Evolutionary conservation across 2,113 vertebrate species (phyloP), one percentile per base, ranked within the genome.

Genomic region (Prunella fulvescens): DNA sequence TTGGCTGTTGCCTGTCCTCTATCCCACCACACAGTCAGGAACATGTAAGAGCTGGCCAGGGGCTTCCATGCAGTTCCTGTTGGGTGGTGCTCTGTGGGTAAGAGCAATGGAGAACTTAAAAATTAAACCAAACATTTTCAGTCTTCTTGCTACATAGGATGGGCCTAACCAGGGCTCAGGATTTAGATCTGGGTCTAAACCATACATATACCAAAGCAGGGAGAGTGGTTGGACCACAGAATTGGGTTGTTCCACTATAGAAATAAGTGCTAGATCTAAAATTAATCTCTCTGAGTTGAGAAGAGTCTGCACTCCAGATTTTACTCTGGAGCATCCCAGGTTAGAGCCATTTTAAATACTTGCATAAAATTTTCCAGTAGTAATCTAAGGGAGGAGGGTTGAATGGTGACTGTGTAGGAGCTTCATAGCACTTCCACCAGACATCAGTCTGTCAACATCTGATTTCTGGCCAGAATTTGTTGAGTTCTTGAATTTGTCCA

Each of bases 41-140:
- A 78, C 40, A 70, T 0, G 0, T 3, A 0, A 48, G 62, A 26
- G 29, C n/a, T 79, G 20, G 44, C 14, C 24, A 31, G 29, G 15
- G 16, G 11, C 48, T 85, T 70, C 44, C 47, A 64, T 0, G 0
- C 4, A 7, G 48, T 2, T 1, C 45, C 19, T 83, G 15, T 53
- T 23, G 61, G 39, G 31, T 23, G 48, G 14, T 65, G 39, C 39
- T 79, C 31, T 44, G 2, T 56, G 47, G 24, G 3, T 60, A 48
- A 77, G n/a, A 51, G 40, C 65, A 61, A 48, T 0, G 3, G 40
- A 56, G 9, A 17, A 72, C 28, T 35, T 92, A 64, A 78, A 45
- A 26, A 12, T n/a, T 51, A 74, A 80, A 76, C 7, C 12, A 4
- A 51, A 10, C 6, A 22, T 80, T 65, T 71, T 40, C 33, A 51